Conservation (phyloP, 2,888 invertebrate species). For the Amphipoea lucens region DNA sequence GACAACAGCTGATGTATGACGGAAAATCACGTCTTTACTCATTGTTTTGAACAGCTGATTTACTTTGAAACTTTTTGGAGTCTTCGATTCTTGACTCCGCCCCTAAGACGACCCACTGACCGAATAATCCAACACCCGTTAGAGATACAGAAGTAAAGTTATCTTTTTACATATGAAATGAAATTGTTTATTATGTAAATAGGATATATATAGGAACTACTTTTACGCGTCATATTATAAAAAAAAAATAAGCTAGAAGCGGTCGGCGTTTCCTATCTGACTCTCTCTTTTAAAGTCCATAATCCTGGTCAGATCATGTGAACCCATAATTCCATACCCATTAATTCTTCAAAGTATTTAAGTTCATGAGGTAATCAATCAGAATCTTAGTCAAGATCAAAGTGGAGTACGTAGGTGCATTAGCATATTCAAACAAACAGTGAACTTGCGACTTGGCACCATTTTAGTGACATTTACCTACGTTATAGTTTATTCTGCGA, state of each 20-base stretch:
- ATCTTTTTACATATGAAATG: not conserved
- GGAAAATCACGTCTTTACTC: constrained; percentile 18
- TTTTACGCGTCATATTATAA: too few relatives aligned
- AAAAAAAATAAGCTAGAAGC: too few relatives aligned
- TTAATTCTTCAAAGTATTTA: not conserved
- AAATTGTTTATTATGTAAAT: too few relatives aligned
- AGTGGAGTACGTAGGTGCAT: constrained; percentile 8
- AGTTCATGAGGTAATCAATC: not conserved
- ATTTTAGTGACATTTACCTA: constrained; percentile 14
- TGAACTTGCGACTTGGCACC: constrained; percentile 33
- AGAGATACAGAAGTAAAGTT: not conserved
- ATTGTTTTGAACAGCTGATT: constrained; percentile 44
- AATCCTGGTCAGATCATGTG: too few relatives aligned
- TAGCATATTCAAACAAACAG: constrained; percentile 43
- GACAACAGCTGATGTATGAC: constrained; percentile 51
- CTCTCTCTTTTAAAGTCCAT: too few relatives aligned
- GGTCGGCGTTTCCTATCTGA: too few relatives aligned
- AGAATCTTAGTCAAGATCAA: not conserved
- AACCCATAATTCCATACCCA: not conserved
- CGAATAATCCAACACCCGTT: not conserved
- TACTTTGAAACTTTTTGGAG: constrained; percentile 4
- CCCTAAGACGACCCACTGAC: too few relatives aligned
- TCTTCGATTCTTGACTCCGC: not conserved
- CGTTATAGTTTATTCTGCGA: constrained; percentile 21
- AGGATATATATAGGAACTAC: too few relatives aligned